A percentile compares a stretch with the other conserved stretches of the same genome.
phyloP scores from a whole-genome alignment of 1,140 invertebrate genomes.

The Himalopsyche phryganea region DNA sequence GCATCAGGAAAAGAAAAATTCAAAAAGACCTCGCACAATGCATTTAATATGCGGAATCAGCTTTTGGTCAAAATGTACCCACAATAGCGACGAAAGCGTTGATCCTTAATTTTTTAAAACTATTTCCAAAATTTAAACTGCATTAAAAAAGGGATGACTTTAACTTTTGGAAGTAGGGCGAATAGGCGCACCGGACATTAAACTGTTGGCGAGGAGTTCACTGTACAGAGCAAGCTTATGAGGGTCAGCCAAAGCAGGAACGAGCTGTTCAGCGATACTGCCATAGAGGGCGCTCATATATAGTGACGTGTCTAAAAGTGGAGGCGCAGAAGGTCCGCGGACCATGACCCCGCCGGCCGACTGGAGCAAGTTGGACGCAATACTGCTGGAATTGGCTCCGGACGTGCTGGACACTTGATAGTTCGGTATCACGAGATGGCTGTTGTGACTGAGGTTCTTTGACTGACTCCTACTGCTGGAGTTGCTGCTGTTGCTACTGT shows the following conservation, averaged over 20 bases:
- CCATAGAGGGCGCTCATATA: conserved; percentile 47
- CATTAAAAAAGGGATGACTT: background rate
- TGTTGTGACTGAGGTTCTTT: conserved; percentile 28
- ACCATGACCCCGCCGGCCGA: conserved; percentile 30
- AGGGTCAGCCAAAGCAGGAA: conserved; percentile 31
- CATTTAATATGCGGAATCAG: no score
- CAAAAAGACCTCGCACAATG: no score
- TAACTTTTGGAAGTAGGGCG: conserved; percentile 27
- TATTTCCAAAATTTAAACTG: no score
- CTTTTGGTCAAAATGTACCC: no score
- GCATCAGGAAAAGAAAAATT: no score
- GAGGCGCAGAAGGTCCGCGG: conserved; percentile 35
- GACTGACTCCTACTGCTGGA: conserved; percentile 36
- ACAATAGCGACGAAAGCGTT: no score
- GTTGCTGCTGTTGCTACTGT: conserved; percentile 30
- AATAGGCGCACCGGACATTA: conserved; percentile 1
- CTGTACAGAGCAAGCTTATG: conserved; percentile 29
- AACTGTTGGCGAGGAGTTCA: conserved; percentile 13
- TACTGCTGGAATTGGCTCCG: conserved; percentile 32
- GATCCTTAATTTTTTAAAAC: no score
- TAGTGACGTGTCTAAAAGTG: conserved; percentile 41
- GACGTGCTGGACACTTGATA: conserved; percentile 41
- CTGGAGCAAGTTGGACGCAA: conserved; percentile 26
- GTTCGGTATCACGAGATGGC: conserved; percentile 35
- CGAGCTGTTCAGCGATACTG: conserved; percentile 40